phyloP scores from a whole-genome alignment of 2,113 vertebrate species.

The Picathartes gymnocephalus region DNA sequence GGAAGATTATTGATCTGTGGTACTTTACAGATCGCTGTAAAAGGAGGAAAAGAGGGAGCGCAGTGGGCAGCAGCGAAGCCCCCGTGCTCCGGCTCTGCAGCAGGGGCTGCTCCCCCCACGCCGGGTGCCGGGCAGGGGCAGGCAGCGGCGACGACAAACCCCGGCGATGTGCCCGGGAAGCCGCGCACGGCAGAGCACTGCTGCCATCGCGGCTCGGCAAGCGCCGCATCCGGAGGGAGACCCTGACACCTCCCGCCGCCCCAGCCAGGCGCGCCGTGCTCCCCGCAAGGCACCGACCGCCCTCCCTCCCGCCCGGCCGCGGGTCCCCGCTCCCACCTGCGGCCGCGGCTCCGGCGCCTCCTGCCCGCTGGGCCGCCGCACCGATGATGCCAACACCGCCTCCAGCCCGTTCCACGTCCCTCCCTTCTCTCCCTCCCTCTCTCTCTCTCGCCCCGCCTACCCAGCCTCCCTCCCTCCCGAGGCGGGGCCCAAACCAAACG shows the following conservation, averaged over 20 bases:
- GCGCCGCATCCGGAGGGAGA: neutral
- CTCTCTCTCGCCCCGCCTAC: neutral
- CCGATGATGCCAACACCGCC: accelerated
- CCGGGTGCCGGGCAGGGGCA: neutral
- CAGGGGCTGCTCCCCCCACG: neutral
- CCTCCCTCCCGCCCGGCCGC: neutral
- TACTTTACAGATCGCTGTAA: accelerated
- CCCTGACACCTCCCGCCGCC: neutral
- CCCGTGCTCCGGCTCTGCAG: accelerated
- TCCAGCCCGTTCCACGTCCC: neutral
- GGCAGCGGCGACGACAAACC: neutral
- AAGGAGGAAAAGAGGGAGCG: neutral
- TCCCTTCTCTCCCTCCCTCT: neutral
- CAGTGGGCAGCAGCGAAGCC: too few species aligned
- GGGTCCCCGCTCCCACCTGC: neutral
- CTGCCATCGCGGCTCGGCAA: neutral
- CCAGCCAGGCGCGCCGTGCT: neutral
- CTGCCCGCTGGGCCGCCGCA: neutral
- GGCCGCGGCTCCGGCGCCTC: accelerated
- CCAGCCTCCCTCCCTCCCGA: neutral
- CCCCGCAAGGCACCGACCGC: neutral
- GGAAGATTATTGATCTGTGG: accelerated
- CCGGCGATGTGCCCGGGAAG: neutral
- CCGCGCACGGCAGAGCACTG: neutral
- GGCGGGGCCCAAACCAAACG: neutral